These are phyloP conservation scores for Hystrix brachyura DNA, from an alignment of 2,113 vertebrate species.

Conservation along the genomic window DNA sequence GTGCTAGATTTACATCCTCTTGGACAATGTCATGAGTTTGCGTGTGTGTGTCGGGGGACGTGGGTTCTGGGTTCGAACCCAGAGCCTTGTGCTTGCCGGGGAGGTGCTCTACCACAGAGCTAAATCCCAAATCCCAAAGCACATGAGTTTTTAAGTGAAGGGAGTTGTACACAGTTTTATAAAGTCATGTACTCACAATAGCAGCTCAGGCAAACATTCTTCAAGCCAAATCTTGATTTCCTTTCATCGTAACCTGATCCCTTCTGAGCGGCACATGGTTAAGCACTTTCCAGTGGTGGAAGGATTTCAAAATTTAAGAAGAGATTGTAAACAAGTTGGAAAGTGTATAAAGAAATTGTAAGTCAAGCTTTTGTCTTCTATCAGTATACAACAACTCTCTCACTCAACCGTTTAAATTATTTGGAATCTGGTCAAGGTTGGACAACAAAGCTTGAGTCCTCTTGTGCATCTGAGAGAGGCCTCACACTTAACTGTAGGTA, in stretches of 20 bases:
- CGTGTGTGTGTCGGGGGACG: no score
- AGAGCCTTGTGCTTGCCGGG: no score
- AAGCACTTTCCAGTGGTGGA: neutral
- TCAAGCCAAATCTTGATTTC: neutral
- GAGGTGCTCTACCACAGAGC: no score
- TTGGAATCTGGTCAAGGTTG: slow-evolving; percentile 5
- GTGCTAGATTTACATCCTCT: neutral
- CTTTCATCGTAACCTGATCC: neutral
- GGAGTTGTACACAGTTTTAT: neutral
- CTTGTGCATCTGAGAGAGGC: slow-evolving; percentile 4
- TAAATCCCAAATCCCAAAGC: neutral
- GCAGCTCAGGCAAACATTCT: neutral
- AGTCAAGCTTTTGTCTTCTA: slow-evolving; percentile 5
- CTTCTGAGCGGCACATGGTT: neutral
- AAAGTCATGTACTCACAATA: neutral
- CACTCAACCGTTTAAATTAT: neutral
- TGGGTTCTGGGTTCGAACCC: no score
- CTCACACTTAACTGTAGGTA: neutral
- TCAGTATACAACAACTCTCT: neutral
- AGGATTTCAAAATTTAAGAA: slow-evolving; percentile 47
- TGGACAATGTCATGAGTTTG: no score
- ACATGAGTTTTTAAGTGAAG: neutral
- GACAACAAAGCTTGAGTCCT: neutral
- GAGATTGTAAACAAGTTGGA: slow-evolving; percentile 36
- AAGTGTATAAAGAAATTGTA: neutral